Evolutionary conservation across 2,113 vertebrate genomes (phyloP).

Genomic region (Lasiurus borealis): DNA sequence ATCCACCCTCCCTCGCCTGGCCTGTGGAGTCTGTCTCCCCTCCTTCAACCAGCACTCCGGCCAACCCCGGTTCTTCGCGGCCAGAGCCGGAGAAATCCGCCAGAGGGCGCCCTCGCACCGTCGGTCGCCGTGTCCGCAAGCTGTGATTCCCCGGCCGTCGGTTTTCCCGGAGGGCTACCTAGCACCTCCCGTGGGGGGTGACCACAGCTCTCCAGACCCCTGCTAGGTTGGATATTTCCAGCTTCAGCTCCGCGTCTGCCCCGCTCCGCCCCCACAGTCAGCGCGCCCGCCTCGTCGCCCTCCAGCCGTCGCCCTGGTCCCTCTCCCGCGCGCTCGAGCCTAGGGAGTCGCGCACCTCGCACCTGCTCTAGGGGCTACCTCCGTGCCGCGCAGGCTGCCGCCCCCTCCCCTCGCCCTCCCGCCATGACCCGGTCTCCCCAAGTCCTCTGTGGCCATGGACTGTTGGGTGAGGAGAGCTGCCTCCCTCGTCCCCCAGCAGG

Average conservation of each 20-base stretch:
- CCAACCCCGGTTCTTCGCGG: background rate
- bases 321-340: background rate
- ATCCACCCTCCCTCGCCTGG: background rate
- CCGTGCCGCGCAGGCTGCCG: too few species aligned
- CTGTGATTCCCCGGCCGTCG: accelerated
- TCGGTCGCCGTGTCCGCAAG: background rate
- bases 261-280: background rate
- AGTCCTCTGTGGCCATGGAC: background rate
- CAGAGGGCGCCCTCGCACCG: background rate
- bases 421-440: accelerated
- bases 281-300: too few species aligned
- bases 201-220: background rate
- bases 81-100: background rate
- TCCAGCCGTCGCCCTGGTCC: background rate
- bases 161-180: background rate
- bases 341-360: background rate
- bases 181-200: background rate
- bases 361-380: background rate
- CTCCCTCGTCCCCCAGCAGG: background rate
- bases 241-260: background rate
- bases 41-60: too few species aligned
- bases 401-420: background rate
- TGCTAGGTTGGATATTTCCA: background rate
- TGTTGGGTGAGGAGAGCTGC: accelerated
- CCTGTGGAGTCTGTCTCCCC: accelerated